These are phyloP conservation scores for Hippocampus guttulatus DNA, from an alignment of 2,113 vertebrate species.

Conservation along the genomic window DNA sequence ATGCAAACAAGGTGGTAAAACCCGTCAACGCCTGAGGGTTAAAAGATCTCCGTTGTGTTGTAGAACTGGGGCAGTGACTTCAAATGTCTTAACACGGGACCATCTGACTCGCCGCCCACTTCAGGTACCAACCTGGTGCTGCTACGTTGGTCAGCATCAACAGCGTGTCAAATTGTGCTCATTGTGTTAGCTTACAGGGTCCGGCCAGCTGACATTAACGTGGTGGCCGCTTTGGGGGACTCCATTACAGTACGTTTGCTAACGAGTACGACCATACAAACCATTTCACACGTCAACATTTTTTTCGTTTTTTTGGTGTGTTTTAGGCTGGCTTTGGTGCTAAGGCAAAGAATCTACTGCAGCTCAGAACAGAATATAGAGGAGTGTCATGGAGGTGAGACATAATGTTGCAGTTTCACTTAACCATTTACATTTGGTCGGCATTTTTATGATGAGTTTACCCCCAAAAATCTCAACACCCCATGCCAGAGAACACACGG, in stretches of 20 bases:
- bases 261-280: not conserved
- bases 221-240: slow-evolving; percentile 85
- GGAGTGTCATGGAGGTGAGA: slow-evolving; percentile 90
- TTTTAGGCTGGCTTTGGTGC: slow-evolving; percentile 80
- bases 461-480: not conserved
- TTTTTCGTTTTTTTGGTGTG: not conserved
- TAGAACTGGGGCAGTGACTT: slow-evolving; percentile 93
- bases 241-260: slow-evolving; percentile 81
- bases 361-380: slow-evolving; percentile 68
- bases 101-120: slow-evolving; percentile 73
- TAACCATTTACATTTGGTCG: not conserved
- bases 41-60: slow-evolving; percentile 6
- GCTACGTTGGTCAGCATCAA: not conserved
- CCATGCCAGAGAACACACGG: not conserved
- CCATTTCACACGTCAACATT: not conserved
- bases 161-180: not conserved
- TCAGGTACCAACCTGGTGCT: slow-evolving; percentile 76
- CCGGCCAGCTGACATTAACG: slow-evolving; percentile 81
- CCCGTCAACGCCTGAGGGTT: too few relatives aligned
- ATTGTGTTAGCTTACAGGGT: slow-evolving; percentile 77
- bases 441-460: not conserved
- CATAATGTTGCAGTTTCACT: not conserved
- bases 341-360: slow-evolving; percentile 55
- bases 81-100: slow-evolving; percentile 60
- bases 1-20: not conserved